These are phyloP conservation scores for Lasioglossum pauxillum DNA, from an alignment of 2,888 invertebrate genomes.

Conservation along the genomic window DNA sequence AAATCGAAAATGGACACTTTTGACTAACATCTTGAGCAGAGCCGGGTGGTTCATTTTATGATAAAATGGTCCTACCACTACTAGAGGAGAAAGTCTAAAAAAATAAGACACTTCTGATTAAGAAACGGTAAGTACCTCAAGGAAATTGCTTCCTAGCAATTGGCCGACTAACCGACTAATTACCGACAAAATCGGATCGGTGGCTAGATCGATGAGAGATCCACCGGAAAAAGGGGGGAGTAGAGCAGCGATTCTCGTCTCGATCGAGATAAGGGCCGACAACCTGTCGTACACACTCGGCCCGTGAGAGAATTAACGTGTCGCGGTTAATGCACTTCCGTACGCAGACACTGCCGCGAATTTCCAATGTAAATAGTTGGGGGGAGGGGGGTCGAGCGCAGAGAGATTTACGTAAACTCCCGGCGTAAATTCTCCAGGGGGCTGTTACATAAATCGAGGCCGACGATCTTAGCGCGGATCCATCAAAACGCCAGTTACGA, in stretches of 20 bases:
- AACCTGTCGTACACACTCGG: conserved; percentile 28
- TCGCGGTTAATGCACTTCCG: conserved; percentile 56
- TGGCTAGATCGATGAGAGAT: background rate
- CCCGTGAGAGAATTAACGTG: conserved; percentile 51
- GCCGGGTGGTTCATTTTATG: background rate
- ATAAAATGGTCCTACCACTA: background rate
- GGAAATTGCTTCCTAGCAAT: background rate
- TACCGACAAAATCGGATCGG: background rate
- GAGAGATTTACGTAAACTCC: conserved; percentile 56
- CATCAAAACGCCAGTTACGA: conserved; percentile 43
- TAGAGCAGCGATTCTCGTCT: background rate
- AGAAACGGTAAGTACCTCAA: background rate
- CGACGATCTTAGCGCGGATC: conserved; percentile 22
- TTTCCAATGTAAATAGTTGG: conserved; percentile 39
- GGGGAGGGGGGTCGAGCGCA: background rate
- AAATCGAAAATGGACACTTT: too few species aligned
- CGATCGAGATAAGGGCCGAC: conserved; percentile 24
- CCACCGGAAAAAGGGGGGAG: background rate
- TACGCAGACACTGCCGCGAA: conserved; percentile 36
- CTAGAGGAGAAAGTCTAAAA: too few species aligned
- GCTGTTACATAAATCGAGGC: conserved; percentile 51
- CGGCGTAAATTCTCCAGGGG: conserved; percentile 37
- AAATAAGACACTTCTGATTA: background rate
- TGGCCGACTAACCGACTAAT: background rate
- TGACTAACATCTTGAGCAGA: too few species aligned